Conservation (phyloP, 1,140 invertebrate species). For the Dendrolimus punctatus region DNA sequence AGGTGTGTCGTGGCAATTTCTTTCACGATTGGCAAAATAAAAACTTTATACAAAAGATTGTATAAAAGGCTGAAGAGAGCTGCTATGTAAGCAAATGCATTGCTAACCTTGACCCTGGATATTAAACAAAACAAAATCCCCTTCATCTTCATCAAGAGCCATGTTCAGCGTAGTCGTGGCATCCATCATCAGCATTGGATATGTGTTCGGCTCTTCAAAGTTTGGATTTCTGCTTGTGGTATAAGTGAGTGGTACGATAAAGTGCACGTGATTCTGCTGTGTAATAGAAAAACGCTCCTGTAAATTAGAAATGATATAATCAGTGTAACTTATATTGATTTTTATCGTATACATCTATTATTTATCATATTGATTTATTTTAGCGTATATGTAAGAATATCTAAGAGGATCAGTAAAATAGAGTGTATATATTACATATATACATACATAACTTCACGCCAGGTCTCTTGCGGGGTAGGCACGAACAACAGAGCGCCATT, state of each 20-base stretch:
- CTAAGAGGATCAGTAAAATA: too few relatives aligned
- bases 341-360: too few relatives aligned
- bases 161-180: conserved; percentile 28
- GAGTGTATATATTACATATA: too few relatives aligned
- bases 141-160: conserved; percentile 60
- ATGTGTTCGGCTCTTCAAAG: conserved; percentile 28
- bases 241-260: conserved; percentile 39
- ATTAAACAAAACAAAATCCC: conserved; percentile 75
- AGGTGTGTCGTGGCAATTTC: too few relatives aligned
- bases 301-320: conserved; percentile 11
- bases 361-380: not conserved
- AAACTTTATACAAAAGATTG: too few relatives aligned
- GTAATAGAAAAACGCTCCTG: conserved; percentile 46
- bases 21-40: too few relatives aligned
- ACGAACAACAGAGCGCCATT: too few relatives aligned
- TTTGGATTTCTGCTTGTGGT: conserved; percentile 38
- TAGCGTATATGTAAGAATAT: not conserved
- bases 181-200: conserved; percentile 24
- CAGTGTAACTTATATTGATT: too few relatives aligned
- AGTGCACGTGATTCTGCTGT: conserved; percentile 13
- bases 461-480: too few relatives aligned
- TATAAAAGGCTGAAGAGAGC: too few relatives aligned
- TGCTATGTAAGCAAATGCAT: not conserved
- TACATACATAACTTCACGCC: too few relatives aligned
- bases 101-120: conserved; percentile 74